Percentiles rank a stretch among this genome's conserved stretches.
Conservation (phyloP, 2,797 vertebrate species). For the Cuculus canorus region DNA sequence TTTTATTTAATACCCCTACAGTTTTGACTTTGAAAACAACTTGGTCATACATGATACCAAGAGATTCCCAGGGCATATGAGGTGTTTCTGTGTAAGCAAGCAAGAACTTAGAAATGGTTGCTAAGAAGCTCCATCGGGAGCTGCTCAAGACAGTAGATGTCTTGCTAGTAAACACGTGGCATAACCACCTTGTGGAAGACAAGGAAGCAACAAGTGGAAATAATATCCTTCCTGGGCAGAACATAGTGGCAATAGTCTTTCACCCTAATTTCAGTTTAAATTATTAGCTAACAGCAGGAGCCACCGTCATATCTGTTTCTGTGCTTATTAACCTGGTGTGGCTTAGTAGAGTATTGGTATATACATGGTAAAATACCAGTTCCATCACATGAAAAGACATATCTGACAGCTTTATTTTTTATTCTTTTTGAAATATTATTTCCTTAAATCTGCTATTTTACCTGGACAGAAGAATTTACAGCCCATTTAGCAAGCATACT, state of each 20-base stretch:
- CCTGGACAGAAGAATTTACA: background rate
- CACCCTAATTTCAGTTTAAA: background rate
- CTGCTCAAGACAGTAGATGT: background rate
- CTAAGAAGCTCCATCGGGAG: background rate
- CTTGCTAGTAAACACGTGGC: background rate
- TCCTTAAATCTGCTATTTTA: slow-evolving; percentile 17
- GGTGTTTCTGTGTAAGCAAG: background rate
- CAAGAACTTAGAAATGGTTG: background rate
- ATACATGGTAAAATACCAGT: background rate
- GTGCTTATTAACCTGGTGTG: background rate
- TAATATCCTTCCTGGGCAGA: background rate
- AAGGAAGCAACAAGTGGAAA: background rate
- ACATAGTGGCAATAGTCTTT: background rate
- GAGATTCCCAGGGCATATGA: background rate
- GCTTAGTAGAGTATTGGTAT: background rate
- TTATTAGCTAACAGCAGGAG: background rate
- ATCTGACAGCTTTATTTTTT: background rate
- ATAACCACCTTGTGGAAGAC: background rate
- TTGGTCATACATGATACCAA: background rate
- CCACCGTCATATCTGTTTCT: background rate
- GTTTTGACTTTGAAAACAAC: background rate
- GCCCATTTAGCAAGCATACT: slow-evolving; percentile 19
- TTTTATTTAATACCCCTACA: background rate
- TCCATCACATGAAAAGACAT: background rate
- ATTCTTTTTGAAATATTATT: slow-evolving; percentile 17